Evolutionary conservation across 1,140 invertebrate genomes (phyloP), one percentile per base, ranked within the genome.

Genomic region (Grapholita molesta): DNA sequence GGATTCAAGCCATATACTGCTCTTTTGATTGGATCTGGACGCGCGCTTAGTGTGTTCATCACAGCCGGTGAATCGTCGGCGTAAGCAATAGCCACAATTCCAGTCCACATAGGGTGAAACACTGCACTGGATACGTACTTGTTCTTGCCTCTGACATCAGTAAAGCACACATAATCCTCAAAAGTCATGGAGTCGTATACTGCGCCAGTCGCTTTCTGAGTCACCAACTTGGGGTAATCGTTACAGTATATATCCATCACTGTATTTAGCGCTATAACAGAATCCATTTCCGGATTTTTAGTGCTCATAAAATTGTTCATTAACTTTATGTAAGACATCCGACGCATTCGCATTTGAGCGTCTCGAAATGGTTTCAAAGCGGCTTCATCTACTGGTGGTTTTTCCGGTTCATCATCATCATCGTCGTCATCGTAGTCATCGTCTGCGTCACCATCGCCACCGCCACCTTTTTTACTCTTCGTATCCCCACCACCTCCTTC

Each of bases 81-180:
- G 77, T 96, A 96, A 48, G 94, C 92, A 21, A 94, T 93, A 0
- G 94, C 94, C 2, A 95, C 90, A 6, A 95, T 91, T 0, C 95
- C 95, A 1, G 94, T 93, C 89, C 93, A 93, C 75, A 94, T 92
- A 1, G 94, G 95, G 91, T 96, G 95, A 94, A 95, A 96, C 53
- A 91, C 90, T 7, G 93, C 90, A 74, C 93, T 92, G n/a, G 94
- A 94, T 64, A 96, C 94, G 76, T 94, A 94, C 82, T 94, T 95
- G 68, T 93, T 92, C 80, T 93, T 93, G 48, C 92, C 86, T 78
- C 92, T 93, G 12, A 94, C 92, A 75, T 95, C 94, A 48, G 93
- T 93, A 75, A 95, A 95, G 73, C 93, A 94, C 72, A 94, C 90
- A 75, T 94, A 94, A 76, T 95, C 94, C 61, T 92, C 85, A 80